Evolutionary conservation across 2,888 invertebrate genomes (phyloP).

Genomic region (Drosophila ezoana): DNA sequence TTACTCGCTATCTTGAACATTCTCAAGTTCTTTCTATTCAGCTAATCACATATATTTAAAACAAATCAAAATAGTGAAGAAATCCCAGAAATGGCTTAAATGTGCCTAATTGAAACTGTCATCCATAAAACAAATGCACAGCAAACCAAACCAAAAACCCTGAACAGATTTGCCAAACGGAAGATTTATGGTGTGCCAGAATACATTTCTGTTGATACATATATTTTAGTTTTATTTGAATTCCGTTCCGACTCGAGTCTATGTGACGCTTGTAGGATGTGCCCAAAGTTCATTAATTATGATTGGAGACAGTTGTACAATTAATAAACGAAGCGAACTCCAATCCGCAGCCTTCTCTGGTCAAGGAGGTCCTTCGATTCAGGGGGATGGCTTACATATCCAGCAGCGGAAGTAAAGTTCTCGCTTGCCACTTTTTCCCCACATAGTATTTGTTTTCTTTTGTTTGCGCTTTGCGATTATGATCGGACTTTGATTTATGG

Average conservation of each 20-base stretch:
- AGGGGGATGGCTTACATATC: slow-evolving; percentile 13
- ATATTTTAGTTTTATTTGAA: slow-evolving; percentile 63
- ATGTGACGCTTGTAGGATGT: slow-evolving; percentile 59
- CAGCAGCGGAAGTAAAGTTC: slow-evolving; percentile 47
- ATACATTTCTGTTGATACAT: slow-evolving; percentile 63
- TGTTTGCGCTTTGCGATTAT: slow-evolving; percentile 62
- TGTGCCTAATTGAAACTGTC: slow-evolving; percentile 73
- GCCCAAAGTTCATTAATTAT: slow-evolving; percentile 81
- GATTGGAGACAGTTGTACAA: slow-evolving; percentile 82
- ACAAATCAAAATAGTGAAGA: slow-evolving; percentile 8
- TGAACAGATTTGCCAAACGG: slow-evolving; percentile 60
- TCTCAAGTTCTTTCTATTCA: background rate
- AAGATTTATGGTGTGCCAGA: slow-evolving; percentile 77
- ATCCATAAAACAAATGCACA: slow-evolving; percentile 56
- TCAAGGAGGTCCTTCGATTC: slow-evolving; percentile 42
- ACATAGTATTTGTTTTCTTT: slow-evolving; percentile 32
- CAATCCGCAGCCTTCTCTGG: slow-evolving; percentile 37
- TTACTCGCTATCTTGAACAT: background rate
- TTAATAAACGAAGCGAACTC: slow-evolving; percentile 68
- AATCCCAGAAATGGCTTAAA: slow-evolving; percentile 67
- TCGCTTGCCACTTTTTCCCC: slow-evolving; percentile 44
- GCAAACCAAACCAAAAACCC: slow-evolving; percentile 14
- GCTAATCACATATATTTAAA: slow-evolving; percentile 6
- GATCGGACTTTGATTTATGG: slow-evolving; percentile 79
- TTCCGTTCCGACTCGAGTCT: slow-evolving; percentile 38